Percentiles rank a stretch among this genome's conserved stretches.
Evolutionary conservation across 2,797 vertebrate genomes (phyloP).

Genomic region (Dipus sagitta): DNA sequence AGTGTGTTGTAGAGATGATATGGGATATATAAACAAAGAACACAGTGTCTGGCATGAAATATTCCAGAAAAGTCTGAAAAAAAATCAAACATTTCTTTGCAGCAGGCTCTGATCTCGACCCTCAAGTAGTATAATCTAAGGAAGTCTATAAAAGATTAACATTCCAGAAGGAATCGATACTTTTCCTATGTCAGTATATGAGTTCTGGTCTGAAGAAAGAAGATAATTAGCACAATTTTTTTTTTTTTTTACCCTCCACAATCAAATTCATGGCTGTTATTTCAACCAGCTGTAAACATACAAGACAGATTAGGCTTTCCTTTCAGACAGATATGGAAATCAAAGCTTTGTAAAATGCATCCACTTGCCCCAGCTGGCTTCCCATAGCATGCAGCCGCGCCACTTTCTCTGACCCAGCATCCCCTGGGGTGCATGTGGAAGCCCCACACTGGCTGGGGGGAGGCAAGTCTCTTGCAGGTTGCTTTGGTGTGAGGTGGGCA

Average conservation of each 20-base stretch:
- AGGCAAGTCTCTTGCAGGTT: accelerated
- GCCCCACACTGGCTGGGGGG: accelerated
- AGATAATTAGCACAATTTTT: neutral
- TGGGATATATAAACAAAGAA: neutral
- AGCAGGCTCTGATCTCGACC: neutral
- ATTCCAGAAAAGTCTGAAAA: neutral
- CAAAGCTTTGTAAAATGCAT: neutral
- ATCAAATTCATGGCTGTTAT: neutral
- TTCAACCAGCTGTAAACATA: neutral
- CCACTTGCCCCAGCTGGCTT: accelerated
- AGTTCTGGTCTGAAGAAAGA: neutral
- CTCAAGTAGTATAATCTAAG: neutral
- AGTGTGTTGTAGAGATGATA: neutral
- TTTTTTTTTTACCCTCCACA: neutral
- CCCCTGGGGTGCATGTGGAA: neutral
- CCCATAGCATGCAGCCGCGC: no score
- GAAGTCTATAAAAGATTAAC: neutral
- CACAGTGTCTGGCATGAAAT: neutral
- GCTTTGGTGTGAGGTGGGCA: neutral
- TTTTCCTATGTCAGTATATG: neutral
- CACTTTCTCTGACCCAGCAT: neutral
- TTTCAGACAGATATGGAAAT: neutral
- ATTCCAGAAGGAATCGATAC: neutral
- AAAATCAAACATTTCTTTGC: neutral
- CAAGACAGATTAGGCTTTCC: neutral